These are phyloP conservation scores for Lasiommata megera DNA, from an alignment of 2,888 invertebrate species.

Conservation along the genomic window DNA sequence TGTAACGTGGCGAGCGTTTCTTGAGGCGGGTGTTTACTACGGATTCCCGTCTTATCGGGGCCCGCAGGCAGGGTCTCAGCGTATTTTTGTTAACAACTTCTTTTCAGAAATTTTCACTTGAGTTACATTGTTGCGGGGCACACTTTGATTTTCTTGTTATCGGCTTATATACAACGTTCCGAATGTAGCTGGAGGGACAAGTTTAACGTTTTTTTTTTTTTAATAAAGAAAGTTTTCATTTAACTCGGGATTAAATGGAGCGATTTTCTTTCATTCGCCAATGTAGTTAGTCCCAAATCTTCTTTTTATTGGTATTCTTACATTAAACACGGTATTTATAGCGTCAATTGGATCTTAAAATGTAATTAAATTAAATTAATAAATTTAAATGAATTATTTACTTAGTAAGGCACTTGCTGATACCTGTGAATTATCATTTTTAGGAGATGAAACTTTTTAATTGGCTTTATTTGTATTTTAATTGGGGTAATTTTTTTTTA, in stretches of 20 bases:
- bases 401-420: too few species aligned
- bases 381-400: too few species aligned
- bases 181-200: conserved; percentile 27
- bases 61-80: conserved; percentile 64
- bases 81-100: conserved; percentile 80
- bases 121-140: conserved; percentile 46
- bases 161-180: conserved; percentile 32
- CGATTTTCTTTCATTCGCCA: neutral
- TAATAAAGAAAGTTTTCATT: conserved; percentile 21
- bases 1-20: conserved; percentile 38
- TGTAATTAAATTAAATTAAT: too few species aligned
- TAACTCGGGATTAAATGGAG: conserved; percentile 14
- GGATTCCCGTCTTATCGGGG: conserved; percentile 66
- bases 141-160: conserved; percentile 57
- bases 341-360: too few species aligned
- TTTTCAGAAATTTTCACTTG: conserved; percentile 68
- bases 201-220: conserved; percentile 26
- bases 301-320: too few species aligned
- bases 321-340: too few species aligned
- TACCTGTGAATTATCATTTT: too few species aligned
- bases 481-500: too few species aligned
- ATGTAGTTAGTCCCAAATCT: neutral
- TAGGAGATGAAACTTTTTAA: too few species aligned
- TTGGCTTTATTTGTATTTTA: too few species aligned
- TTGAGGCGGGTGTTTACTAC: conserved; percentile 53